These are phyloP conservation scores for Cheilinus undulatus DNA, from an alignment of 2,113 vertebrate species.

Conservation along the genomic window DNA sequence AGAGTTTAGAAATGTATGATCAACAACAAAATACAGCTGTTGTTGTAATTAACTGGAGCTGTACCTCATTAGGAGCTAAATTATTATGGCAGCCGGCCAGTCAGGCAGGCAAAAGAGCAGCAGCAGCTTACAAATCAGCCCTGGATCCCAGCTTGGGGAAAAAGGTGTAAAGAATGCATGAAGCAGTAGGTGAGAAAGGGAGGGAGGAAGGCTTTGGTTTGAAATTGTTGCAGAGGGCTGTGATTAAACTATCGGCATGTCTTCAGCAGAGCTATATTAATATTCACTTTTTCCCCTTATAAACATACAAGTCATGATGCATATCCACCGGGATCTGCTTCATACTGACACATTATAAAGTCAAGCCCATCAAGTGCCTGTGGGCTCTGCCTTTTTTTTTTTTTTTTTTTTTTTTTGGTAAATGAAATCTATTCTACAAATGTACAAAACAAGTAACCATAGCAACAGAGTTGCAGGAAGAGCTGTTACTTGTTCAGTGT, in stretches of 20 bases:
- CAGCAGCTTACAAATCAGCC: slow-evolving; percentile 46
- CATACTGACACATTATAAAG: slow-evolving; percentile 59
- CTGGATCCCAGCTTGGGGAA: slow-evolving; percentile 19
- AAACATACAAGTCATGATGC: slow-evolving; percentile 54
- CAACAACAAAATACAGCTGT: slow-evolving; percentile 59
- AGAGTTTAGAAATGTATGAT: slow-evolving; percentile 47
- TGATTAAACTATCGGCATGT: slow-evolving; percentile 45
- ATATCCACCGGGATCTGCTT: slow-evolving; percentile 34
- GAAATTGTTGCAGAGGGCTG: slow-evolving; percentile 50
- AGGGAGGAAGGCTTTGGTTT: slow-evolving; percentile 19
- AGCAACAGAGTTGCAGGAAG: slow-evolving; percentile 81
- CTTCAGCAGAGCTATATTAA: slow-evolving; percentile 41
- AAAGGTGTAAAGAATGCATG: slow-evolving; percentile 53
- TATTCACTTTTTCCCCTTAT: slow-evolving; percentile 46
- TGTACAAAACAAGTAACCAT: slow-evolving; percentile 85
- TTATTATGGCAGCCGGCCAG: slow-evolving; percentile 67
- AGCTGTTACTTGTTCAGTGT: slow-evolving; percentile 70
- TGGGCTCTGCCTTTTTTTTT: slow-evolving; percentile 68
- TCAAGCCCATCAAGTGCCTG: slow-evolving; percentile 62
- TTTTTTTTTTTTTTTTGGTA: no score
- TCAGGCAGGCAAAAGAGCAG: slow-evolving; percentile 47
- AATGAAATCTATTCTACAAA: slow-evolving; percentile 81
- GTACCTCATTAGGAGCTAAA: slow-evolving; percentile 73
- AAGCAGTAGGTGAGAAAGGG: slow-evolving; percentile 26
- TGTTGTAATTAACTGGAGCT: slow-evolving; percentile 74